Evolutionary conservation across 2,888 invertebrate genomes (phyloP).

Genomic region (Baccha elongata): DNA sequence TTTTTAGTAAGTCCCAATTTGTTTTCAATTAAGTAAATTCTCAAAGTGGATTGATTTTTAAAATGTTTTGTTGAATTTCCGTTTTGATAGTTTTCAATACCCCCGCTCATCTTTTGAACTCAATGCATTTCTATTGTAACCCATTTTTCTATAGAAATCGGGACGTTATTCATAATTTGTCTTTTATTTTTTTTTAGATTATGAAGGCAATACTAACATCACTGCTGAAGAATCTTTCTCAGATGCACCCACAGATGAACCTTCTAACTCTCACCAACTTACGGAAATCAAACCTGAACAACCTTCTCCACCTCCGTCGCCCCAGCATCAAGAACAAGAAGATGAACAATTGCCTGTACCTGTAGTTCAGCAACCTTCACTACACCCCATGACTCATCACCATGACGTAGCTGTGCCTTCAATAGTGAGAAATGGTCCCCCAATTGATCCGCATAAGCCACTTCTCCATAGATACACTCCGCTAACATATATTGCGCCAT

Average conservation of each 20-base stretch:
- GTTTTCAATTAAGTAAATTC: too few species aligned
- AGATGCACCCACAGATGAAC: slow-evolving; percentile 49
- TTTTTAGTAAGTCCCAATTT: too few species aligned
- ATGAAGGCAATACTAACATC: slow-evolving; percentile 60
- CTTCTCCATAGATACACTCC: slow-evolving; percentile 60
- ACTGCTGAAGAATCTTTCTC: slow-evolving; percentile 39
- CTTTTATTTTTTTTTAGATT: slow-evolving; percentile 41
- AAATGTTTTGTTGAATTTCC: too few species aligned
- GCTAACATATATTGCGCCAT: slow-evolving; percentile 55
- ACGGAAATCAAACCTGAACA: slow-evolving; percentile 47
- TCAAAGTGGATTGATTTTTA: too few species aligned
- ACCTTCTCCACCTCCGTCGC: slow-evolving; percentile 42
- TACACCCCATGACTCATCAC: neutral
- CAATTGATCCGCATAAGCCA: slow-evolving; percentile 36
- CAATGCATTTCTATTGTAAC: too few species aligned
- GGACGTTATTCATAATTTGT: too few species aligned
- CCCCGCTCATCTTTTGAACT: too few species aligned
- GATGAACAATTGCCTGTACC: slow-evolving; percentile 42
- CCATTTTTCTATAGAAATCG: too few species aligned
- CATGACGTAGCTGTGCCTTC: neutral
- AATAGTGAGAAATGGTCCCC: neutral
- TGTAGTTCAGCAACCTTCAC: slow-evolving; percentile 31
- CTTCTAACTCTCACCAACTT: slow-evolving; percentile 74
- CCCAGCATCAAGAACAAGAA: slow-evolving; percentile 11
- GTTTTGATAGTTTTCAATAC: too few species aligned